Evolutionary conservation across 2,113 vertebrate species (phyloP).

Genomic region (Eubucco bourcierii): DNA sequence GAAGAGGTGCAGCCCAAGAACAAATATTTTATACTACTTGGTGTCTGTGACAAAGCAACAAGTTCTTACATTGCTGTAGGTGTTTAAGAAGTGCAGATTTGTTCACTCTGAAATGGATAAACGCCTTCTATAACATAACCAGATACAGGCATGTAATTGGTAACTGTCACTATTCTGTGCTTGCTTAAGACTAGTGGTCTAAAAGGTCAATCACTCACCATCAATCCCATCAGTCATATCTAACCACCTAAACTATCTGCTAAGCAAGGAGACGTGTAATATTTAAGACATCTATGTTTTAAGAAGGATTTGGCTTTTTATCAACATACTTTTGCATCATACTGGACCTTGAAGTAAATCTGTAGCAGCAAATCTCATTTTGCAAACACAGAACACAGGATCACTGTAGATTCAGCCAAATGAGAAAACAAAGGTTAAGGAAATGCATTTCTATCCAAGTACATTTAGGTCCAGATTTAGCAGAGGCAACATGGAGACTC

Average conservation of each 20-base stretch:
- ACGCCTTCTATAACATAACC: background rate
- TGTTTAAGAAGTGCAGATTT: background rate
- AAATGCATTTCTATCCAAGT: conserved; percentile 10
- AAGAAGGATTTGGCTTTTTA: conserved; percentile 31
- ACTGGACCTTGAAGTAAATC: conserved; percentile 18
- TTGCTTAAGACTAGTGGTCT: background rate
- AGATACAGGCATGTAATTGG: background rate
- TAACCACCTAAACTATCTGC: background rate
- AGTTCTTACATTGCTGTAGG: background rate
- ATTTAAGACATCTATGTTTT: conserved; percentile 29
- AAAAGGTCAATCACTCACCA: background rate
- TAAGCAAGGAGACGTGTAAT: background rate
- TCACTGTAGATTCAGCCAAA: background rate
- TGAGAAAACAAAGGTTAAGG: background rate
- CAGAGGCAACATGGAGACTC: background rate
- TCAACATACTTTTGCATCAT: background rate
- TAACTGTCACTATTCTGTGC: background rate
- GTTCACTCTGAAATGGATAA: background rate
- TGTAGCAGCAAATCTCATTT: conserved; percentile 8
- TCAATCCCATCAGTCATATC: background rate
- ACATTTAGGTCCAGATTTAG: background rate
- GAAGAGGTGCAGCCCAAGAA: background rate
- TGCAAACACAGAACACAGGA: conserved; percentile 6
- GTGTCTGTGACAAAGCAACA: background rate
- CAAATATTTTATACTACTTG: background rate